Base-by-base conservation (phyloP, 2,888 invertebrate genomes). In the Miltochrista miniata region DNA sequence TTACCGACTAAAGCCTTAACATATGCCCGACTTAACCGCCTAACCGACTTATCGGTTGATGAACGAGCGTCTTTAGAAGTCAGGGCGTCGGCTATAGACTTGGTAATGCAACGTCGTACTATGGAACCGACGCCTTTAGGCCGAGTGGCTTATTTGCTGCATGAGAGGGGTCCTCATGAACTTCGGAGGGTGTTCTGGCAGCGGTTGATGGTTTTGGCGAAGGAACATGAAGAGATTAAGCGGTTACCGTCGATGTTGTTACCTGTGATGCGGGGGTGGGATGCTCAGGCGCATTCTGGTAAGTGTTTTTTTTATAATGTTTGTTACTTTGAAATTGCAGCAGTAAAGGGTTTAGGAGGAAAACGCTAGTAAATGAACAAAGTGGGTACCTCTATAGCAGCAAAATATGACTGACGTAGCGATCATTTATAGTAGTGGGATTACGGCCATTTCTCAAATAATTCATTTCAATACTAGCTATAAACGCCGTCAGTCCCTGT, bases 171-270 rank as follows among this genome's bases (percentile, higher is more conserved):
- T 45, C 42, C 64, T 58, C 71, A 56, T 69, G 85, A 85, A 76
- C 77, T 85, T 76, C 79, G 74, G 12, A 83, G 85, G 54, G 53
- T 83, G 68, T 74, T 81, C 68, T 79, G 82, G 81, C 75, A 72
- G 73, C 75, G 81, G 42, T 56, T 80, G 66, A 62, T 5, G 11
- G 54, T 70, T 66, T 75, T 76, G 57, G 64, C 59, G 51, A 38
- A 51, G 8, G 35, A 54, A 51, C 51, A 48, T 52, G 46, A 59
- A 49, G 64, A 69, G 56, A 61, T 61, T 38, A 54, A 55, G 51
- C 54, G 69, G 45, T 70, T 74, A 56, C 59, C 58, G 24, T 49
- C 40, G 3, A 37, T 44, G 53, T 59, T 81, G 65, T 69, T 47
- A 18, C 45, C 38, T 9, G 36, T 34, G 18, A 56, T 72, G 45